Conservation (phyloP, 1,140 invertebrate genomes). For the Eciton burchellii region DNA sequence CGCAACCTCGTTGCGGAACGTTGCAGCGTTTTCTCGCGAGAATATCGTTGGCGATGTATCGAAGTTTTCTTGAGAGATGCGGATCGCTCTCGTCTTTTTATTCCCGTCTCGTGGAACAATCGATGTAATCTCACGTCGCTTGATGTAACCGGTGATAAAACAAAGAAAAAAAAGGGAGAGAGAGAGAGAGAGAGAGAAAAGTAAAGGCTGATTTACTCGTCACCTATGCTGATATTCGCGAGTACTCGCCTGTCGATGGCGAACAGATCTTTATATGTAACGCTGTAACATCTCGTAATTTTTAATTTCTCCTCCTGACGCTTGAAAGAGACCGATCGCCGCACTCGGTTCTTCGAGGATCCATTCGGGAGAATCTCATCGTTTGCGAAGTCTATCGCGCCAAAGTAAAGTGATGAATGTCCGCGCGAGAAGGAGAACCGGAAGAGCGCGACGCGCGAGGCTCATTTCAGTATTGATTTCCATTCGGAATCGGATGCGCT, state of each 20-base stretch:
- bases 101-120: too few relatives aligned
- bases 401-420: conserved; percentile 71
- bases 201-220: too few relatives aligned
- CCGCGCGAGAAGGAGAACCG: conserved; percentile 51
- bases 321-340: not conserved
- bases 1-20: too few relatives aligned
- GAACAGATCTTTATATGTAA: not conserved
- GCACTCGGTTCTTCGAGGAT: conserved; percentile 43
- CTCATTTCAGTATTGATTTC: conserved; percentile 73
- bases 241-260: too few relatives aligned
- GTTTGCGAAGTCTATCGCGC: conserved; percentile 64
- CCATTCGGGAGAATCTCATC: conserved; percentile 12
- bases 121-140: too few relatives aligned
- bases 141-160: too few relatives aligned
- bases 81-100: too few relatives aligned
- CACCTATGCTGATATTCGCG: too few relatives aligned
- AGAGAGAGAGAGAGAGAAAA: too few relatives aligned
- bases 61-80: not conserved
- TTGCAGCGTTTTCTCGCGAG: conserved; percentile 18
- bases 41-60: conserved; percentile 4
- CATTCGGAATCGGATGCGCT: conserved; percentile 72
- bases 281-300: conserved; percentile 12
- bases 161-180: too few relatives aligned
- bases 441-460: conserved; percentile 63
- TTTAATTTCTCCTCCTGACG: conserved; percentile 8